These are phyloP conservation scores for Busseola fusca DNA, from an alignment of 2,888 invertebrate genomes.

Conservation along the genomic window DNA sequence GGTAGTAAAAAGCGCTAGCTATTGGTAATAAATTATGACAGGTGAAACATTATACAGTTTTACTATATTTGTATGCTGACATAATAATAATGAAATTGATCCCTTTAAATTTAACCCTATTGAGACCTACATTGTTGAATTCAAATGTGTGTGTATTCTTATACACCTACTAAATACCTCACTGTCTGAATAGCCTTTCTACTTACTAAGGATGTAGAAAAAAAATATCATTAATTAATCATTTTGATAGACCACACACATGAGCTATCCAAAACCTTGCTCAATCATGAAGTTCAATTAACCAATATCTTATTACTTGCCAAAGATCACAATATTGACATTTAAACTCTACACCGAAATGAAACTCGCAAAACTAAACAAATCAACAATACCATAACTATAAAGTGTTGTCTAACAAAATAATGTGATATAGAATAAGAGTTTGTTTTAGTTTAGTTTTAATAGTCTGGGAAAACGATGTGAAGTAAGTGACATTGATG, in stretches of 20 bases:
- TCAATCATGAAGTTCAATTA: constrained; percentile 11
- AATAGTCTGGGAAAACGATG: constrained; percentile 1
- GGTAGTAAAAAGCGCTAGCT: no score
- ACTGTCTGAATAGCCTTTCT: neutral
- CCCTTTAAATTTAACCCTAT: no score
- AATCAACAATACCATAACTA: constrained; percentile 1
- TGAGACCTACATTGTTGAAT: no score
- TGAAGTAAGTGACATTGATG: constrained; percentile 11
- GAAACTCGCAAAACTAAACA: neutral
- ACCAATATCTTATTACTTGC: constrained; percentile 1
- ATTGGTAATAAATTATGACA: neutral
- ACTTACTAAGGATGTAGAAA: neutral
- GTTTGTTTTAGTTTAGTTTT: constrained; percentile 3
- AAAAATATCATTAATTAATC: neutral
- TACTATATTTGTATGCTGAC: neutral
- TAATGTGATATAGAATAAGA: constrained; percentile 5
- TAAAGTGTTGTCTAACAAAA: constrained; percentile 14
- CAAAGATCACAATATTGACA: constrained; percentile 6
- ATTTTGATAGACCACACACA: neutral
- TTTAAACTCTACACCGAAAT: constrained; percentile 5
- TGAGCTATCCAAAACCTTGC: neutral
- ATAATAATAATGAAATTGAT: no score
- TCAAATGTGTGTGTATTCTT: no score
- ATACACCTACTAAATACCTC: neutral
- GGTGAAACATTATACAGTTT: neutral